Conservation (phyloP, 92 coral and sea anemone genomes). For the Plumapathes pennacea region DNA sequence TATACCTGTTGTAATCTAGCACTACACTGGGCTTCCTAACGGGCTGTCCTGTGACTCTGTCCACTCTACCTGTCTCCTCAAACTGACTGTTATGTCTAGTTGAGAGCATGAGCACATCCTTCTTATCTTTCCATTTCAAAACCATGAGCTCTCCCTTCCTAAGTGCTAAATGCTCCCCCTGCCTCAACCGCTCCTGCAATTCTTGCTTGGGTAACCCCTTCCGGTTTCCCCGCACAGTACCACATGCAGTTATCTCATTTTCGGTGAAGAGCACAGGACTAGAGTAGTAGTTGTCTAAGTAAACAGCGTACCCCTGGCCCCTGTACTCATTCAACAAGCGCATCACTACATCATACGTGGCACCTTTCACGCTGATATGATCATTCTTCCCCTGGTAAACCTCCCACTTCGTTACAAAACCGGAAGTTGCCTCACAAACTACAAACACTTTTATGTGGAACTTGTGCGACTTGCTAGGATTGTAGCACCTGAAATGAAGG, state of each 20-base stretch:
- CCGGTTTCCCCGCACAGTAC: conserved; percentile 35
- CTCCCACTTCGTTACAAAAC: neutral
- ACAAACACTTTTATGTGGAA: neutral
- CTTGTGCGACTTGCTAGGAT: neutral
- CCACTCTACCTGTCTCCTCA: conserved; percentile 8
- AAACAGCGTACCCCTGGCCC: conserved; percentile 22
- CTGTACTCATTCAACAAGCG: conserved; percentile 6
- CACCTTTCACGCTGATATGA: conserved; percentile 5
- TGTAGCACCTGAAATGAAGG: conserved; percentile 8
- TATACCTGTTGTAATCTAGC: conserved; percentile 16
- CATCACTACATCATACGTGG: conserved; percentile 13
- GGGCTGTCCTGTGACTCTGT: conserved; percentile 2
- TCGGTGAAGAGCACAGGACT: conserved; percentile 9
- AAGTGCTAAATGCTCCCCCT: conserved; percentile 11
- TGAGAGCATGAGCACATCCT: conserved; percentile 34
- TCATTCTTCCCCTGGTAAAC: neutral
- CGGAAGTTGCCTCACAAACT: neutral
- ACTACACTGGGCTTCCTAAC: conserved; percentile 6
- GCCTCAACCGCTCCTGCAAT: neutral
- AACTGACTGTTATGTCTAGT: conserved; percentile 32
- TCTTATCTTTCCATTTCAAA: conserved; percentile 52
- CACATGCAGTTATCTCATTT: conserved; percentile 13
- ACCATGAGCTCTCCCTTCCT: conserved; percentile 17
- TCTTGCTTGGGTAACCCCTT: conserved; percentile 28
- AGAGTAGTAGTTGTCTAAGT: conserved; percentile 24